Percentiles rank a stretch among this genome's conserved stretches.
These are phyloP conservation scores for Epinephelus lanceolatus DNA, from an alignment of 2,113 vertebrate genomes.

Conservation along the genomic window DNA sequence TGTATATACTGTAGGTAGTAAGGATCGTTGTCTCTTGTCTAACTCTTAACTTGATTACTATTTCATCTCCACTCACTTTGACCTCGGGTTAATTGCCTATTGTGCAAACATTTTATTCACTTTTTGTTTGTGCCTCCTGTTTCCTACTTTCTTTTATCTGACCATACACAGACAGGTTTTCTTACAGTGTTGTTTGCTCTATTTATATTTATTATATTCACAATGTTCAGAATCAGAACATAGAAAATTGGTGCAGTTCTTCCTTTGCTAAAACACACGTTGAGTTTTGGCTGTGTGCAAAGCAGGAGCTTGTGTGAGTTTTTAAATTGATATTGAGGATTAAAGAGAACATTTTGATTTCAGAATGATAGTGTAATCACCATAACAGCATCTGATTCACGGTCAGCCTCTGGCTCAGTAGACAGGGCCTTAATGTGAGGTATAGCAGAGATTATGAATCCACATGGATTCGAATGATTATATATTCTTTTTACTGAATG, in stretches of 20 bases:
- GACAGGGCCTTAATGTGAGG: not conserved
- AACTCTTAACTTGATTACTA: no score
- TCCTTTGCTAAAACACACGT: not conserved
- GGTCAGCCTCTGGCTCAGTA: not conserved
- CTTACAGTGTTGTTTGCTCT: not conserved
- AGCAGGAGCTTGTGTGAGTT: not conserved
- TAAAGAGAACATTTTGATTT: constrained; percentile 14
- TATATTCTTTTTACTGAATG: not conserved
- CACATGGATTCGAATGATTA: not conserved
- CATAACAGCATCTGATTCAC: not conserved
- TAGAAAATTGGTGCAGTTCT: not conserved
- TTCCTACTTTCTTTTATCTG: no score
- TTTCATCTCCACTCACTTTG: no score
- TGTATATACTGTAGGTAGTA: no score
- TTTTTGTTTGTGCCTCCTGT: no score
- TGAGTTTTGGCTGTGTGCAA: not conserved
- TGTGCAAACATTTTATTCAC: no score
- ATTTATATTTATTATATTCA: not conserved
- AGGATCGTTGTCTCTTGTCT: no score
- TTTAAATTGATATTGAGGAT: constrained; percentile 16
- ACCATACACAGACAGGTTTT: no score
- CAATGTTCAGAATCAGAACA: not conserved
- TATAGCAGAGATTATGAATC: not conserved
- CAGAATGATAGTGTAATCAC: not conserved
- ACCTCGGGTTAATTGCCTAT: no score